These are phyloP conservation scores for Araneus ventricosus DNA, from an alignment of 1,140 invertebrate genomes.

Conservation along the genomic window DNA sequence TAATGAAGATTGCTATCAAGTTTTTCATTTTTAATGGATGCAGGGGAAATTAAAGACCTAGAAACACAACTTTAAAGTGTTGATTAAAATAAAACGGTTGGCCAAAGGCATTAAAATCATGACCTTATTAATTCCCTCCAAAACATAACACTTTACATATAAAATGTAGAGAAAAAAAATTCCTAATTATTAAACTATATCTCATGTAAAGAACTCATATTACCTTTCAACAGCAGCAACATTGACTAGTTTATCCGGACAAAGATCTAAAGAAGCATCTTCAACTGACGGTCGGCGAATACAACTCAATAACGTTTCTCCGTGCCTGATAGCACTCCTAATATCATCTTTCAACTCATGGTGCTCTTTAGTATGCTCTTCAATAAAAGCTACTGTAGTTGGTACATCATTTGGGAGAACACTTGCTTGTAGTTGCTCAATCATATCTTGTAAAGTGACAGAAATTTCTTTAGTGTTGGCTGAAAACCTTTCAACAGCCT, in stretches of 20 bases:
- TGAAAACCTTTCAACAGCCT: constrained; percentile 97
- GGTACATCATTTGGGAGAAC: constrained; percentile 92
- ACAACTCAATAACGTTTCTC: constrained; percentile 88
- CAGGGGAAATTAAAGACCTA: no score
- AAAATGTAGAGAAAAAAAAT: no score
- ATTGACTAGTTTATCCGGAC: constrained; percentile 88
- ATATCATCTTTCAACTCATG: constrained; percentile 89
- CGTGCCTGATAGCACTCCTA: constrained; percentile 88
- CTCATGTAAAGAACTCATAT: neutral
- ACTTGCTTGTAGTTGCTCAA: constrained; percentile 87
- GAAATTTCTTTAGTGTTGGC: constrained; percentile 93
- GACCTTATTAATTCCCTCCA: no score
- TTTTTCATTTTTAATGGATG: no score
- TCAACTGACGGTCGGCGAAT: constrained; percentile 82
- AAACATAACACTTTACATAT: no score
- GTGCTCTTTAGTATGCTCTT: constrained; percentile 85
- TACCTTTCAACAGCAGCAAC: constrained; percentile 95
- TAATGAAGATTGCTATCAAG: no score
- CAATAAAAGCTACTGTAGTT: constrained; percentile 86
- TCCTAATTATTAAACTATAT: no score
- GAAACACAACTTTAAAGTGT: no score
- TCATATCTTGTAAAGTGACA: constrained; percentile 90
- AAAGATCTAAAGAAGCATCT: constrained; percentile 79
- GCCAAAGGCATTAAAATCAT: no score
- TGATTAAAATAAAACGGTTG: no score